phyloP scores from a whole-genome alignment of 1,140 invertebrate genomes.

The Rhagoletis zephyria region DNA sequence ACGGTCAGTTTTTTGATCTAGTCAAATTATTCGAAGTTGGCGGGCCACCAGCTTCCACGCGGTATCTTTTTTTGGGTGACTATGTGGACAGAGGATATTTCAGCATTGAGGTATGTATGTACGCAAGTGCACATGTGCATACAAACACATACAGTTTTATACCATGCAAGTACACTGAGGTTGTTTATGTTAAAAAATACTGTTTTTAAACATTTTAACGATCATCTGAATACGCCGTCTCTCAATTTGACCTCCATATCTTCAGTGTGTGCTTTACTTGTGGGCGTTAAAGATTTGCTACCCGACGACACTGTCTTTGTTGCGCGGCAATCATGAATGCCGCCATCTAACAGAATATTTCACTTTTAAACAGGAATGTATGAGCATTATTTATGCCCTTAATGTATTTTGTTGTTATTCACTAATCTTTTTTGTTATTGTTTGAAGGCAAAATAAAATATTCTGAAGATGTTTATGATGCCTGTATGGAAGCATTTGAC shows the following conservation, averaged over 20 bases:
- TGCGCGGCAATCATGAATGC: conserved; percentile 99
- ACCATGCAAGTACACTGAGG: not conserved
- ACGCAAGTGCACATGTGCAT: not conserved
- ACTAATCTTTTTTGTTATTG: conserved; percentile 67
- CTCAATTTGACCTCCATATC: not conserved
- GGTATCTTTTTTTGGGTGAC: conserved; percentile 99
- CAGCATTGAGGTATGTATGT: conserved; percentile 91
- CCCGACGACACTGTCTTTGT: conserved; percentile 96
- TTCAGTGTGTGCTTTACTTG: conserved; percentile 97
- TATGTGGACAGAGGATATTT: conserved; percentile 99
- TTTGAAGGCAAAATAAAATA: conserved; percentile 98
- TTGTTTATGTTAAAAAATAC: not conserved
- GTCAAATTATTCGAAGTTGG: conserved; percentile 99
- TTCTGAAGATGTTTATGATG: conserved; percentile 98
- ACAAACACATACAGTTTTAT: not conserved
- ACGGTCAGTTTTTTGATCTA: conserved; percentile 99
- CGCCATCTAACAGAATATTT: conserved; percentile 99
- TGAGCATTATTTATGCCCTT: conserved; percentile 74
- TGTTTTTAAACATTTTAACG: conserved; percentile 3
- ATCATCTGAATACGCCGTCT: not conserved
- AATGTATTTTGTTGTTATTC: conserved; percentile 52
- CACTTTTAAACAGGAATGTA: conserved; percentile 99
- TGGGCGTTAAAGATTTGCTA: conserved; percentile 99
- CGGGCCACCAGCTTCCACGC: conserved; percentile 95
- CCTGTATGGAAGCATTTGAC: conserved; percentile 99